Base-by-base conservation (phyloP, 1,140 invertebrate species). In the Aphaenogaster floridana region DNA sequence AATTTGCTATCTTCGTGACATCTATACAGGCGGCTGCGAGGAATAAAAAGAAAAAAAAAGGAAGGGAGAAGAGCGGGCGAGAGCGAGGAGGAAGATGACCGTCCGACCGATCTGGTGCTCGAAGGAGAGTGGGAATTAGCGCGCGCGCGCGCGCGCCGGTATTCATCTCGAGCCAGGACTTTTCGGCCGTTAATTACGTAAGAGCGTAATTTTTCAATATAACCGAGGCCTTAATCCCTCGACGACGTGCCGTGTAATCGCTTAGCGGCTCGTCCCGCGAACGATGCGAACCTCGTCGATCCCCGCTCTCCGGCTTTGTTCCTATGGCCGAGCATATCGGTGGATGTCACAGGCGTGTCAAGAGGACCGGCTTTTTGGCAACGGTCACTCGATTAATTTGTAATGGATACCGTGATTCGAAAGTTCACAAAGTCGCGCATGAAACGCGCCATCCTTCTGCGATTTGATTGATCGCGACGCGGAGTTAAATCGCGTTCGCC, bases 1-100 rank as follows among this genome's bases (percentile, higher is more conserved):
- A 91, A 91, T 91, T 91, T 77, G 90, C 90, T 91, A 91, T 91
- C 90, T 74, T 74, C 64, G 61, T 87, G 89, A 91, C 90, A 89
- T 88, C 89, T 86, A 86, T 90, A 84, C 87, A 72, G 86, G 17
- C 48, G 42, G 42, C 48, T 48, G 42, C 6, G 77, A 36, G 66
- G 11, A 42, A 45, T 28, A 36, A 28, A 52, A 48, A 42, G 21
- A 21, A 42, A 63, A 54, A 45, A 87, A 50, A 42, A 74, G 45
- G n/a, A n/a, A n/a, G 21, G 36, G 1, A 21, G 9, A 48, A 21
- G 6, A 59, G 17, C 11, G 45, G 59, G 54, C 34, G 61, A 64
- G n/a, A 54, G 21, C 2, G 61, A 45, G 64, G 13, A 17, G 50
- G 61, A 54, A 9, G 39, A 17, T 7, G 64, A 42, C 50, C 4